Base-by-base conservation (phyloP, 2,888 invertebrate species). In the Dryobotodes eremita region DNA sequence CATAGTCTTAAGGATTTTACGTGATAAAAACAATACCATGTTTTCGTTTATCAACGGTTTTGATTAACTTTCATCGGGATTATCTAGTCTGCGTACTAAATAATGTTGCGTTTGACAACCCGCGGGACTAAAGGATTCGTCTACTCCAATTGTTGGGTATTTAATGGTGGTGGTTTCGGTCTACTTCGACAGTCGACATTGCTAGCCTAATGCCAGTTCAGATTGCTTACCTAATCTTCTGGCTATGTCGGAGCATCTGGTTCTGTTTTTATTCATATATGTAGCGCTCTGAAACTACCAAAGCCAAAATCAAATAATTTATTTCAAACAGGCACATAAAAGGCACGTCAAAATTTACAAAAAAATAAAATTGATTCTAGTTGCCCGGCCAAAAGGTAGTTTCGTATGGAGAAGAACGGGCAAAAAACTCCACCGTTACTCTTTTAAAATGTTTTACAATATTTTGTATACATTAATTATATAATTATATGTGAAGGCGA, bases 11-110 rank as follows among this genome's bases (percentile, higher is more conserved):
- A n/a, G 59, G 15, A 48, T 48, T 53, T 57, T 79, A 69, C 6
- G 23, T 6, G 31, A n/a, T 77, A 48, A 69, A 57, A 42, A 80
- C 42, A 57, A 71, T 42, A 31, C 36, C 11, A 46, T 65, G 57
- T 46, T 53, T 46, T 57, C 8, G 42, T 71, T 71, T 71, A 6
- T 4, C 20, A 50, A 57, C 26, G 2, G n/a, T 71, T 79, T 50
- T 65, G 65, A 79, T 65, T 57, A 57, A 57, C 7, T 64, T 55
- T 36, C 15, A 20, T 48, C 0, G 5, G 65, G 15, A 17, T 23
- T 79, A 55, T 20, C 20, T 31, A 7, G 15, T 62, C 1, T 50
- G 4, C 4, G 2, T 42, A 36, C 10, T 53, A 53, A 36, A 53
- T 31, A 53, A 53, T n/a, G 0, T 42, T 55, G n/a, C 3, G 1